Evolutionary conservation across 2,113 vertebrate genomes (phyloP), one percentile per base, ranked within the genome.

Genomic region (Grantiella picta): DNA sequence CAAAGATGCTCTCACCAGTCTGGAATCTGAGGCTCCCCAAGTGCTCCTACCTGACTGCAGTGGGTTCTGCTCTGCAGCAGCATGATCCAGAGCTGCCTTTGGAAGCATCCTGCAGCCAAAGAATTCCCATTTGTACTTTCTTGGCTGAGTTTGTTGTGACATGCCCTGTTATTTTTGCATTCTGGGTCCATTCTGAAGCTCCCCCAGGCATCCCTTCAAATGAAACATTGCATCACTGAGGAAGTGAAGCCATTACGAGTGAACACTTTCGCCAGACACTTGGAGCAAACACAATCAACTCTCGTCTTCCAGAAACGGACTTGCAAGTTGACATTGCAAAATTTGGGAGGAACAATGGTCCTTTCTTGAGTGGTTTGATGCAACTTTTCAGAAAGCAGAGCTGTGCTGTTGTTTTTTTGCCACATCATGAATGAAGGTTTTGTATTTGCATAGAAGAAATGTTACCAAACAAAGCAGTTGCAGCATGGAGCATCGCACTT

Each of bases 121-220:
- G 73, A 95, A 93, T 80, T 89, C 92, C 75, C 81, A 79, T 92
- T 78, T 91, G 86, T 87, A 9, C 87, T 89, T 86, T 52, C 56
- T 80, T 95, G 93, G 77, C 73, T 49, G 77, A 47, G 80, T 91
- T 85, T 92, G 94, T 92, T 95, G 77, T 56, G 88, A 95, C 83
- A 82, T 95, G 91, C 91, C 93, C 92, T 92, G 80, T 96, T 96
- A 84, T 82, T 95, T 96, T 95, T 90, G 83, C 86, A 57, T 90
- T 86, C 72, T 89, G 57, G 63, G 77, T 89, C 86, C 73, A 12
- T 93, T 71, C 69, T 94, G 52, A 65, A 95, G 92, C 45, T 95
- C 50, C 83, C 83, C 45, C 66, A 80, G 97, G 93, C 96, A 89
- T 86, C 79, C 76, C 95, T 86, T 94, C 90, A 68, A 78, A 94